A percentile compares a stretch with the other conserved stretches of the same genome.
These are phyloP conservation scores for Triplophysa tibetana DNA, from an alignment of 2,113 vertebrate genomes.

Conservation along the genomic window DNA sequence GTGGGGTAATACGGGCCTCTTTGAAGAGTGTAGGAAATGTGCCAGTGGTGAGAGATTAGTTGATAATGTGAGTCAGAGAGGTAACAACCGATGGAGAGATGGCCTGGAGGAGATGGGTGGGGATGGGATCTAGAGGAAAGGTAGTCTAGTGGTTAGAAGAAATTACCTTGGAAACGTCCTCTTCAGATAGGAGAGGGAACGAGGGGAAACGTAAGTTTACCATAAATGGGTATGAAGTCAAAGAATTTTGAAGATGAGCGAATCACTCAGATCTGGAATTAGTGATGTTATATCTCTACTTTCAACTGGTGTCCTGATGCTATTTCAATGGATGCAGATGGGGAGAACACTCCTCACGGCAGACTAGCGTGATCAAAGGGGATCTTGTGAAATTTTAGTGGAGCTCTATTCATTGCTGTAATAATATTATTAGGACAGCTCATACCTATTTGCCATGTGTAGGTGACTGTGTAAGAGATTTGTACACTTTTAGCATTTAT, in stretches of 20 bases:
- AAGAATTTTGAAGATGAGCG: constrained; percentile 18
- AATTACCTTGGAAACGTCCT: too few species aligned
- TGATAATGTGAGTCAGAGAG: too few species aligned
- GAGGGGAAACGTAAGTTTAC: too few species aligned
- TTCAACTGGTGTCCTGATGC: neutral
- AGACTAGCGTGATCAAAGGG: constrained; percentile 5
- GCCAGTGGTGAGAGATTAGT: too few species aligned
- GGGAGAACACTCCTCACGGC: neutral
- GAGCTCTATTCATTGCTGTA: neutral
- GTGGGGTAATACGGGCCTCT: too few species aligned
- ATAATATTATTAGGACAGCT: constrained; percentile 9
- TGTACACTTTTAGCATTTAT: too few species aligned
- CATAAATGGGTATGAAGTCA: constrained; percentile 18
- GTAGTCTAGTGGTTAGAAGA: too few species aligned
- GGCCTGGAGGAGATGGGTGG: too few species aligned
- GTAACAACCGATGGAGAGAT: too few species aligned
- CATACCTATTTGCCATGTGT: neutral
- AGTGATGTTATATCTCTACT: constrained; percentile 6
- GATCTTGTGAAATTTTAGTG: neutral
- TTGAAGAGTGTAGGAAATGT: too few species aligned
- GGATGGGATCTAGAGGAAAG: too few species aligned
- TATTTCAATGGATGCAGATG: neutral
- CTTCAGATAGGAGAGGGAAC: too few species aligned
- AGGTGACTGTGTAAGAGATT: constrained; percentile 11
- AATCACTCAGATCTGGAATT: constrained; percentile 12